Evolutionary conservation across 2,888 invertebrate species (phyloP).

Genomic region (Muscina levida): DNA sequence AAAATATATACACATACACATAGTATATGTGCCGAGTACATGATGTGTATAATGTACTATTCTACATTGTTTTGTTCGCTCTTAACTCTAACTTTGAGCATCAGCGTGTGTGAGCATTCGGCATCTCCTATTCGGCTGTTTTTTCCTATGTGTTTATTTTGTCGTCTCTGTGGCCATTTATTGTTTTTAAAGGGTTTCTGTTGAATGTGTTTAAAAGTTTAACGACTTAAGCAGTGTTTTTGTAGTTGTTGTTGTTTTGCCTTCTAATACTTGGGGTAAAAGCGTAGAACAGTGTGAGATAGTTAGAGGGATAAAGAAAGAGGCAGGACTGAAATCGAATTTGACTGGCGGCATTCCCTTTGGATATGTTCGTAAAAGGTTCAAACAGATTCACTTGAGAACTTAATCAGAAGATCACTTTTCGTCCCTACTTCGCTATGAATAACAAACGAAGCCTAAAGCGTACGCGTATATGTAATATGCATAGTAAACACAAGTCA

Average conservation of each 20-base stretch:
- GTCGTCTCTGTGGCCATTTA: slow-evolving; percentile 27
- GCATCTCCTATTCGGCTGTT: slow-evolving; percentile 14
- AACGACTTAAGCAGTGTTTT: slow-evolving; percentile 33
- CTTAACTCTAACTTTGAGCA: not conserved
- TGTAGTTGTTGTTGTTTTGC: not conserved
- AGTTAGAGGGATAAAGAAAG: not conserved
- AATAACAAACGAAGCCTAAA: not conserved
- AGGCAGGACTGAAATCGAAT: slow-evolving; percentile 30
- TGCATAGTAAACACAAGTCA: not conserved
- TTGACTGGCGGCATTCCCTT: not conserved
- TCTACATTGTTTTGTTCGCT: not conserved
- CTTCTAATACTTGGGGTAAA: not conserved
- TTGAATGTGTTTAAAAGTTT: slow-evolving; percentile 37
- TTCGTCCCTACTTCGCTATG: not conserved
- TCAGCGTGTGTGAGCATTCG: not conserved
- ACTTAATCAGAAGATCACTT: not conserved
- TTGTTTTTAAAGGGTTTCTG: slow-evolving; percentile 38
- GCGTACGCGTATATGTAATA: slow-evolving; percentile 21
- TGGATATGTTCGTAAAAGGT: slow-evolving; percentile 5
- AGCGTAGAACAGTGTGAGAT: not conserved
- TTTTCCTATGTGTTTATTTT: not conserved
- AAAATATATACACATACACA: not conserved
- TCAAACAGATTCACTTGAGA: slow-evolving; percentile 15
- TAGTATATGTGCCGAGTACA: not conserved
- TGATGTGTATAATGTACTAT: not conserved